Conservation (phyloP, 2,888 invertebrate genomes). For the Augiades crinisus region DNA sequence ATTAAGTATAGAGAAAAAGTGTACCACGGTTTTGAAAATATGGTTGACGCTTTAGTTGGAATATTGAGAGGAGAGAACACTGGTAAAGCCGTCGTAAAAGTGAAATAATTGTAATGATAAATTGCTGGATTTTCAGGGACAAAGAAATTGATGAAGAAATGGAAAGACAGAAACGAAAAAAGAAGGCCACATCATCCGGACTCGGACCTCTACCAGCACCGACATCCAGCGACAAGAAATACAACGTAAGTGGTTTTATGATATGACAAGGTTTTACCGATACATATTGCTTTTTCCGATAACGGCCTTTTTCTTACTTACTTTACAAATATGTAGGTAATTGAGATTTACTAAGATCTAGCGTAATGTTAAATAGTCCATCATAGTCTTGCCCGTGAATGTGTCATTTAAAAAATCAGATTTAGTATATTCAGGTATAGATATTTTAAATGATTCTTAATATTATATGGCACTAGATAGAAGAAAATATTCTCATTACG, state of each 20-base stretch:
- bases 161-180: conserved; percentile 90
- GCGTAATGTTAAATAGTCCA: too few species aligned
- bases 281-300: too few species aligned
- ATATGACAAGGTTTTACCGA: too few species aligned
- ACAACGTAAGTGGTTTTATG: conserved; percentile 56
- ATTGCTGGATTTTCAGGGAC: conserved; percentile 86
- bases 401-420: too few species aligned
- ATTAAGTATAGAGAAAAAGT: conserved; percentile 85
- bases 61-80: conserved; percentile 84
- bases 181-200: conserved; percentile 83
- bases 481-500: too few species aligned
- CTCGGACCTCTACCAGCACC: conserved; percentile 74
- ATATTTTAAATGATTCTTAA: too few species aligned
- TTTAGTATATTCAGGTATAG: too few species aligned
- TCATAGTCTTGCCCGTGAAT: too few species aligned
- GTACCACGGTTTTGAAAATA: conserved; percentile 87
- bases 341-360: too few species aligned
- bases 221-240: conserved; percentile 63
- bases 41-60: conserved; percentile 85
- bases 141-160: conserved; percentile 94
- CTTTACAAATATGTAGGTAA: too few species aligned
- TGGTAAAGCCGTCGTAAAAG: conserved; percentile 87
- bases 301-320: too few species aligned
- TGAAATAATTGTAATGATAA: conserved; percentile 53
- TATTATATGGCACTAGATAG: too few species aligned